Evolutionary conservation across 2,113 vertebrate species (phyloP).

Genomic region (Pelvicachromis taeniatus): DNA sequence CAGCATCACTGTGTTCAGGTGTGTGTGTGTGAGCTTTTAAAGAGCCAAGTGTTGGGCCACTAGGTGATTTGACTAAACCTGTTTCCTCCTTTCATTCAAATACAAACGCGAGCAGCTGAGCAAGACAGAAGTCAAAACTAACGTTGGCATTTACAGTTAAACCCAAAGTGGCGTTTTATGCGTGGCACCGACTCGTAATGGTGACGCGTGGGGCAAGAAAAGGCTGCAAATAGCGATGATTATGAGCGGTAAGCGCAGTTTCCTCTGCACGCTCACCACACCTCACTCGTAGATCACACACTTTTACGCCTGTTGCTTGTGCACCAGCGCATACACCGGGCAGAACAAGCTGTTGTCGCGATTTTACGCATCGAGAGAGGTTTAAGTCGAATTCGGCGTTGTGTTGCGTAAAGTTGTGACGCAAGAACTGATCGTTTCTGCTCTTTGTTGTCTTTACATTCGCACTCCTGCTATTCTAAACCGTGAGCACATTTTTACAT

Average conservation of each 20-base stretch:
- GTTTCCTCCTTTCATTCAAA: background rate
- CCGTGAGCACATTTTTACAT: background rate
- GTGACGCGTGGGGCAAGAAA: background rate
- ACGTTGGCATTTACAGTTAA: background rate
- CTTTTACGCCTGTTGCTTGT: accelerated
- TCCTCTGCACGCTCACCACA: background rate
- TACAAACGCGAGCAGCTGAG: background rate
- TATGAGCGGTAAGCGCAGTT: background rate
- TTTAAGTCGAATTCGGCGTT: background rate
- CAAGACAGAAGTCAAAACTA: background rate
- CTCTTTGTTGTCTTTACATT: background rate
- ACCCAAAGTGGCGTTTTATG: background rate
- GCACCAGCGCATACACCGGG: background rate
- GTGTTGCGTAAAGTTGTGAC: background rate
- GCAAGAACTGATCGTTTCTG: accelerated
- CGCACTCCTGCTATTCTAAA: background rate
- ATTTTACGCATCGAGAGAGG: background rate
- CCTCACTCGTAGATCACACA: background rate
- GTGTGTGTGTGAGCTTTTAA: background rate
- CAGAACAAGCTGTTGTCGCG: background rate
- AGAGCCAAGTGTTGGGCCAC: background rate
- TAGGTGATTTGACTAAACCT: background rate
- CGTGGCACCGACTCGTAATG: accelerated
- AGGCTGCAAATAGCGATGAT: background rate
- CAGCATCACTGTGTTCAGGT: background rate